These are phyloP conservation scores for Rhyzopertha dominica DNA, from an alignment of 1,140 invertebrate species.

Conservation along the genomic window DNA sequence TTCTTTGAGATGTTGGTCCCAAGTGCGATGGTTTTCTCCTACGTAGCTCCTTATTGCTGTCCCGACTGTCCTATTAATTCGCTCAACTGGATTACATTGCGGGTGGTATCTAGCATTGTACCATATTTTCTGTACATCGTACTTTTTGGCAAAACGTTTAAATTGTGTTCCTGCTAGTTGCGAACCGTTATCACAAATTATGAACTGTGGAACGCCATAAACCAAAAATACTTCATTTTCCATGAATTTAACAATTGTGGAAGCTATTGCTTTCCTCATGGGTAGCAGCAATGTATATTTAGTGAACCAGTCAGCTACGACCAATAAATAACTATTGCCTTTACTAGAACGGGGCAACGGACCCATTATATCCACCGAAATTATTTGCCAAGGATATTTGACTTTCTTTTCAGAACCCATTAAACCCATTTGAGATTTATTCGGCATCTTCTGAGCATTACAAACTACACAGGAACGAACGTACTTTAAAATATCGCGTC, in stretches of 20 bases:
- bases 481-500: slow-evolving; percentile 11
- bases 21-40: slow-evolving; percentile 9
- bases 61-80: slow-evolving; percentile 17
- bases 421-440: slow-evolving; percentile 6
- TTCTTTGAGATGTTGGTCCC: slow-evolving; percentile 15
- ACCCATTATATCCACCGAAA: slow-evolving; percentile 42
- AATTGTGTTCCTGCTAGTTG: slow-evolving; percentile 18
- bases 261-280: slow-evolving; percentile 9
- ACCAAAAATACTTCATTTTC: slow-evolving; percentile 22
- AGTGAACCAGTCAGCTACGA: slow-evolving; percentile 31
- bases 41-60: slow-evolving; percentile 20
- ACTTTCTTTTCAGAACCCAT: slow-evolving; percentile 22
- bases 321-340: slow-evolving; percentile 38
- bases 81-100: slow-evolving; percentile 17
- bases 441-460: slow-evolving; percentile 15
- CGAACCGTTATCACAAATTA: slow-evolving; percentile 27
- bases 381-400: slow-evolving; percentile 21
- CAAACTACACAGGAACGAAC: slow-evolving; percentile 15
- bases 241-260: slow-evolving; percentile 13
- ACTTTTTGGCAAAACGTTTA: slow-evolving; percentile 3
- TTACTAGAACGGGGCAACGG: slow-evolving; percentile 27
- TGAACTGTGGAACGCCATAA: slow-evolving; percentile 18
- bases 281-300: slow-evolving; percentile 21
- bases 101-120: slow-evolving; percentile 16
- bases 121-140: slow-evolving; percentile 14